Conservation (phyloP, 2,113 vertebrate species). For the Oriolus oriolus region DNA sequence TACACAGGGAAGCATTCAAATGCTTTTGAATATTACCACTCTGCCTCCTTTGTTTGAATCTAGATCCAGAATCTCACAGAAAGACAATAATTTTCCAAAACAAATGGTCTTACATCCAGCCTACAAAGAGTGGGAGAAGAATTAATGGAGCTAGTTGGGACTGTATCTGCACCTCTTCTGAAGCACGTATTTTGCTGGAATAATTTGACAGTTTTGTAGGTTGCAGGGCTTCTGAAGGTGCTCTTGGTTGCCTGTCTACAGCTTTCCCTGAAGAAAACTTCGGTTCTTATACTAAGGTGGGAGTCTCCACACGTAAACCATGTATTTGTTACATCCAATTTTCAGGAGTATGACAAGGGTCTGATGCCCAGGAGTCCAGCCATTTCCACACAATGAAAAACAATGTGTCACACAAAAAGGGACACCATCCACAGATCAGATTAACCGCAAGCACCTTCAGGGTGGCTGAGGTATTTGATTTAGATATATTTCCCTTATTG, state of each 20-base stretch:
- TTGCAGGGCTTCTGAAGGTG: background rate
- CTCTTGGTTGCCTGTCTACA: background rate
- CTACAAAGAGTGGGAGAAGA: background rate
- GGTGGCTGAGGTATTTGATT: background rate
- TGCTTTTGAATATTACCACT: background rate
- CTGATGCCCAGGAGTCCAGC: background rate
- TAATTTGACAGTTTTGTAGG: background rate
- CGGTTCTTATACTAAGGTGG: background rate
- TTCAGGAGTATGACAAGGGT: background rate
- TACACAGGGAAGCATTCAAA: background rate
- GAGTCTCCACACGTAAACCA: background rate
- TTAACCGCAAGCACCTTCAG: background rate
- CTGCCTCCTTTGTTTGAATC: constrained; percentile 27
- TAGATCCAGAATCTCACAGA: constrained; percentile 22
- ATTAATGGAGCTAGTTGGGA: background rate
- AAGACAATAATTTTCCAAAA: constrained; percentile 31
- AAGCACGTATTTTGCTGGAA: background rate
- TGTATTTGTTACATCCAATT: background rate
- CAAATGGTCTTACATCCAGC: background rate
- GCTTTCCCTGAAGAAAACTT: background rate
- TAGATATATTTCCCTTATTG: background rate
- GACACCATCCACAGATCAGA: background rate
- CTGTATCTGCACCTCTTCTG: background rate
- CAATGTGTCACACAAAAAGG: background rate
- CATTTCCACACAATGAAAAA: background rate